Base-by-base conservation (phyloP, 2,888 invertebrate genomes). In the Leucania comma region DNA sequence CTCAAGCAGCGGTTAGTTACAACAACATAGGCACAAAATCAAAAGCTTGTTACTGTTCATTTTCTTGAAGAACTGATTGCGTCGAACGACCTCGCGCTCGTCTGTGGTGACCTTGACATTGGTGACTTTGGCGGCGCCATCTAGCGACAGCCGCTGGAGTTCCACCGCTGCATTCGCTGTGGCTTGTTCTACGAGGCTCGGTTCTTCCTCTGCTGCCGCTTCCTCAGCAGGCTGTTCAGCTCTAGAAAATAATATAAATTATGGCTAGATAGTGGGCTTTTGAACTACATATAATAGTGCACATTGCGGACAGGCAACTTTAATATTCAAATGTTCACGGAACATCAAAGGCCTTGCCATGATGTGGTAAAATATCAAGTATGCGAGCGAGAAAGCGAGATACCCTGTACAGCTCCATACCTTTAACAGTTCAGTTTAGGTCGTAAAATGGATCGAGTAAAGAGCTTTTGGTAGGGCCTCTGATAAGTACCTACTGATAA, bases 101-200 rank as follows among this genome's bases (percentile, higher is more conserved):
- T 98, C 98, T 51, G 97, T 98, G 0, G 98, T 98, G 54, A 98
- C 96, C 89, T 97, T 96, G 3, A 98, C 97, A 89, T 98, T 98
- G n/a, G 97, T 97, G 70, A 98, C 97, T 87, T 97, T 96, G 86
- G 98, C 97, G 63, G 97, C 96, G 38, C 97, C 98, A 89, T 98
- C 98, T 20, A 96, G 90, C 14, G 97, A 91, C 38, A 98, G 90
- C 67, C 97, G 96, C 80, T 97, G 97, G 29, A 98, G 93, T 56
- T 97, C 93, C 71, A 97, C 97, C 0, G 97, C 96, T 58, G 97
- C 98, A 14, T 94, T 90, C 38, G 97, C 95, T 8, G 98, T 96
- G 81, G 97, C 97, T 75, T 96, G 95, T 86, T 98, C 97, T 29
- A 97, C 96, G 0, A 94, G 93, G 1, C 96, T 94, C 71, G 97